phyloP scores from a whole-genome alignment of 2,113 vertebrate genomes.

The Urocynchramus pylzowi region DNA sequence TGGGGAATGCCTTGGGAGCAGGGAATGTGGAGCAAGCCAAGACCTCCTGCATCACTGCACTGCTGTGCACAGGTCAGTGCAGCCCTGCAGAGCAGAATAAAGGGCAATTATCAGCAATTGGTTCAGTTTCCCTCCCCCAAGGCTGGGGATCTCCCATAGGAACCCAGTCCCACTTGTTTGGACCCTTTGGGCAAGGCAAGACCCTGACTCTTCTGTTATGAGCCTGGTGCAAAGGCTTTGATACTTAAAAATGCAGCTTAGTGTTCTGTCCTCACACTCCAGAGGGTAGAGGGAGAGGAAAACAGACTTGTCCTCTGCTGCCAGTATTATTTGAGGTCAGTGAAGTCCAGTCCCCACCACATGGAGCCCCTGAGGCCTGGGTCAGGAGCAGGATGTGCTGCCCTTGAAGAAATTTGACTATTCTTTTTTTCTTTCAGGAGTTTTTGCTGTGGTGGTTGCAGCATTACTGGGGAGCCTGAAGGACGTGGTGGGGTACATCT shows the following conservation, averaged over 20 bases:
- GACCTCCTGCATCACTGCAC: conserved; percentile 71
- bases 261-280: neutral
- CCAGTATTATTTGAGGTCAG: neutral
- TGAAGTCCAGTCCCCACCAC: neutral
- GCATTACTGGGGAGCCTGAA: conserved; percentile 72
- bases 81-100: neutral
- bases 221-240: neutral
- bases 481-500: conserved; percentile 79
- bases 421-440: conserved; percentile 59
- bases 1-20: conserved; percentile 85
- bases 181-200: neutral
- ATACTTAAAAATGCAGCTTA: neutral
- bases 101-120: neutral
- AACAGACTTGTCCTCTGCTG: neutral
- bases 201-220: neutral
- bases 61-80: conserved; percentile 78
- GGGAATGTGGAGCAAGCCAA: conserved; percentile 77
- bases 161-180: neutral
- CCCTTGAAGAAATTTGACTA: neutral
- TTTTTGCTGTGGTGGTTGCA: conserved; percentile 72
- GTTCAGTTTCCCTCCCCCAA: neutral
- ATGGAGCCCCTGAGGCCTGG: neutral
- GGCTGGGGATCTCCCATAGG: neutral
- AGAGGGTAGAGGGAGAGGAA: neutral
- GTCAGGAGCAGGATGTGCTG: neutral